phyloP scores from a whole-genome alignment of 2,888 invertebrate genomes.

The Ornithoptera priamus region DNA sequence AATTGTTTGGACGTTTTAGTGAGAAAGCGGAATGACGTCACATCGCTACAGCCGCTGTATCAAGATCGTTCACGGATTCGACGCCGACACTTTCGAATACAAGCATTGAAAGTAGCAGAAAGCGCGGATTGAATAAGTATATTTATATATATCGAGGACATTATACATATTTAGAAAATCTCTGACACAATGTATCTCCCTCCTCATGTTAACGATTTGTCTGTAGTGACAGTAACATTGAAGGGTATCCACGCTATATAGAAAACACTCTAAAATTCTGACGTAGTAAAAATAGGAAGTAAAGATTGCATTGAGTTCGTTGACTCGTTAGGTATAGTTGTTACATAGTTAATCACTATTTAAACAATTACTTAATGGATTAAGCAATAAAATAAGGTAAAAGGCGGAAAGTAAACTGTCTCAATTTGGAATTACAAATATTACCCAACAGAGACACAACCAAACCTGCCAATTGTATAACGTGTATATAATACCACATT shows the following conservation, averaged over 20 bases:
- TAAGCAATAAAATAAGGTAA: slow-evolving; percentile 9
- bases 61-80: slow-evolving; percentile 4
- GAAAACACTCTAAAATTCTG: no score
- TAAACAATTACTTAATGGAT: slow-evolving; percentile 11
- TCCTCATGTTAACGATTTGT: no score
- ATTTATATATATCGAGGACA: no score
- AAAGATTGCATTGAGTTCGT: no score
- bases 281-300: no score
- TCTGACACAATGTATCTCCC: no score
- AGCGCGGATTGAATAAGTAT: not conserved
- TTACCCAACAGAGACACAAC: not conserved
- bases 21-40: slow-evolving; percentile 17
- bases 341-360: slow-evolving; percentile 7
- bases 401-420: slow-evolving; percentile 14
- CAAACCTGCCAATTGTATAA: not conserved
- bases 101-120: slow-evolving; percentile 20
- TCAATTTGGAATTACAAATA: not conserved
- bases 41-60: not conserved
- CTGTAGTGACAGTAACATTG: no score
- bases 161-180: no score
- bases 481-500: not conserved
- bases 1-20: not conserved
- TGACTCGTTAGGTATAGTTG: not conserved
- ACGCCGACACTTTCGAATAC: slow-evolving; percentile 9
- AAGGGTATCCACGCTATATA: no score